Percentiles rank a stretch among this genome's conserved stretches.
Evolutionary conservation across 2,113 vertebrate species (phyloP).

Genomic region (Mesoclemmys tuberculata): DNA sequence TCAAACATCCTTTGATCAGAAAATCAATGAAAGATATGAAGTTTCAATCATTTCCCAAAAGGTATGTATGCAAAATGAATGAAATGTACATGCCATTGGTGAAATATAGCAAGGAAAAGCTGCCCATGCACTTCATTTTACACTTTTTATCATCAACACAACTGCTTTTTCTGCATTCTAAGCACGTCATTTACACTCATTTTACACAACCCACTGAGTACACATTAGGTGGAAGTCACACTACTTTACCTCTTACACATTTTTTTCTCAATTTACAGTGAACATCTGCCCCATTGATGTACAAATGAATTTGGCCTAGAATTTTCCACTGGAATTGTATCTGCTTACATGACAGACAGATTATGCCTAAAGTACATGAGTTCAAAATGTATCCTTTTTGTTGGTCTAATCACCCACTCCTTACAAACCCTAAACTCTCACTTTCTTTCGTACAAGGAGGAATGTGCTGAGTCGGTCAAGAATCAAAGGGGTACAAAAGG

Average conservation of each 20-base stretch:
- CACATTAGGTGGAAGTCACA: neutral
- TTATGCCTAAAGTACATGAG: neutral
- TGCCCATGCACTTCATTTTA: neutral
- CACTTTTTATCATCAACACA: neutral
- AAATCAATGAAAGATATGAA: neutral
- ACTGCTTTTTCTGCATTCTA: neutral
- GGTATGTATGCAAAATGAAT: neutral
- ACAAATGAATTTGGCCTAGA: neutral
- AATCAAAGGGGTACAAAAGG: neutral
- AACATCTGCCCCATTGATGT: neutral
- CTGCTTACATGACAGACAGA: neutral
- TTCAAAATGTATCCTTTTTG: rapidly evolving
- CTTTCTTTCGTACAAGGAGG: neutral
- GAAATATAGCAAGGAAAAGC: neutral
- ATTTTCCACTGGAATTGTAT: neutral
- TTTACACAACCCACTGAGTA: neutral
- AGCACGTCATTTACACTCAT: neutral
- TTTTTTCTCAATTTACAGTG: neutral
- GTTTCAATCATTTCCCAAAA: neutral
- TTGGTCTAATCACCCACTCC: neutral
- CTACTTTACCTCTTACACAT: neutral
- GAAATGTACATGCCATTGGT: neutral
- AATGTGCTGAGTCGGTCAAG: neutral
- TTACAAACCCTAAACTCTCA: neutral
- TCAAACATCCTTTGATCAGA: neutral